A percentile compares a stretch with the other conserved stretches of the same genome.
phyloP scores from a whole-genome alignment of 2,888 invertebrate species.

The Acrocera orbiculus region DNA sequence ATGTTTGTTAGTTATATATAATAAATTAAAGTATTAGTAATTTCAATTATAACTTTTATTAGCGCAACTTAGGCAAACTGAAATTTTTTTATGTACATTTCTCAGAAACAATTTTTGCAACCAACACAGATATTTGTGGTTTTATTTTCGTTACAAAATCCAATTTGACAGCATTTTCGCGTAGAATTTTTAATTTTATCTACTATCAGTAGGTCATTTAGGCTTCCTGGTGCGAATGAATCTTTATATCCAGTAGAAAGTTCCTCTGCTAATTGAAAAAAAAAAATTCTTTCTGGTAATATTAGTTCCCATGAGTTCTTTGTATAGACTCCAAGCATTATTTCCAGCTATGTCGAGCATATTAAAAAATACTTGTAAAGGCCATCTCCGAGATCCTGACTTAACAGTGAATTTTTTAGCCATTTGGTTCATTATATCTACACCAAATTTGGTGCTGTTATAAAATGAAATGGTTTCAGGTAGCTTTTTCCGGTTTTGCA shows the following conservation, averaged over 20 bases:
- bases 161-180: conserved; percentile 1
- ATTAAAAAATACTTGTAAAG: too few species aligned
- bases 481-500: neutral
- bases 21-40: too few species aligned
- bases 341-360: too few species aligned
- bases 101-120: too few species aligned
- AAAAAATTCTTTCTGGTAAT: neutral
- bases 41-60: too few species aligned
- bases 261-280: conserved; percentile 1
- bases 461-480: neutral
- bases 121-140: neutral
- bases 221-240: neutral
- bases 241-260: neutral
- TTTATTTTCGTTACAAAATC: conserved; percentile 1
- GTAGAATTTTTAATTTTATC: neutral
- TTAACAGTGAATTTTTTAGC: neutral
- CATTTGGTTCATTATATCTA: neutral
- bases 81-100: too few species aligned
- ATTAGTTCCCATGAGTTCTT: neutral
- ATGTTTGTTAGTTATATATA: neutral
- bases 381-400: neutral
- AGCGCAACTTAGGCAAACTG: too few species aligned
- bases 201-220: conserved; percentile 1
- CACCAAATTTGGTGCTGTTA: conserved; percentile 1
- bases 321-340: neutral